Conservation (phyloP, 2,888 invertebrate species). For the Antitype chi region DNA sequence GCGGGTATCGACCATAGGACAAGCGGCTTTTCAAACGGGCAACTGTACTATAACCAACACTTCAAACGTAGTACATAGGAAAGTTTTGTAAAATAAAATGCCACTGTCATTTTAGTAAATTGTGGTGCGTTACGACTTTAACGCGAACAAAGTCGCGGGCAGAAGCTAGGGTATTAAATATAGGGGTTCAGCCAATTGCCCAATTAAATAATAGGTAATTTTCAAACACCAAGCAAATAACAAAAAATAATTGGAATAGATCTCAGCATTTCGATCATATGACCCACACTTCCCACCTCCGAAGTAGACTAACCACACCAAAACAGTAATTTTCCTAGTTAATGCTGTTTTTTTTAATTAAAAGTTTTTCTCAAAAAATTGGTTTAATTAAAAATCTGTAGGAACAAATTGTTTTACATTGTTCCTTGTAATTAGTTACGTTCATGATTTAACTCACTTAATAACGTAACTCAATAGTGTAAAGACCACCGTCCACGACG, state of each 20-base stretch:
- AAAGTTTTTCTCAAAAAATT: neutral
- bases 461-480: neutral
- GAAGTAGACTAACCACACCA: neutral
- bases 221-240: neutral
- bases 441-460: slow-evolving; percentile 7
- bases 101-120: no score
- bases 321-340: neutral
- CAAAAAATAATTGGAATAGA: neutral
- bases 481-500: neutral
- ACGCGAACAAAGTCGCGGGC: no score
- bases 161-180: no score
- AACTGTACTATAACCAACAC: no score
- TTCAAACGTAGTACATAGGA: no score
- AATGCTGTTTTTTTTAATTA: neutral
- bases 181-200: neutral
- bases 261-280: neutral
- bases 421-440: slow-evolving; percentile 22
- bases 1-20: no score
- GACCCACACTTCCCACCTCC: neutral
- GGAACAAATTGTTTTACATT: slow-evolving; percentile 8
- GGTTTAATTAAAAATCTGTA: neutral
- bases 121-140: no score
- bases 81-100: no score
- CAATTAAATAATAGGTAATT: no score
- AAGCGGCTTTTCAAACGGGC: no score